A percentile compares a stretch with the other conserved stretches of the same genome.
Evolutionary conservation across 2,888 invertebrate species (phyloP).

Genomic region (Aelia acuminata): DNA sequence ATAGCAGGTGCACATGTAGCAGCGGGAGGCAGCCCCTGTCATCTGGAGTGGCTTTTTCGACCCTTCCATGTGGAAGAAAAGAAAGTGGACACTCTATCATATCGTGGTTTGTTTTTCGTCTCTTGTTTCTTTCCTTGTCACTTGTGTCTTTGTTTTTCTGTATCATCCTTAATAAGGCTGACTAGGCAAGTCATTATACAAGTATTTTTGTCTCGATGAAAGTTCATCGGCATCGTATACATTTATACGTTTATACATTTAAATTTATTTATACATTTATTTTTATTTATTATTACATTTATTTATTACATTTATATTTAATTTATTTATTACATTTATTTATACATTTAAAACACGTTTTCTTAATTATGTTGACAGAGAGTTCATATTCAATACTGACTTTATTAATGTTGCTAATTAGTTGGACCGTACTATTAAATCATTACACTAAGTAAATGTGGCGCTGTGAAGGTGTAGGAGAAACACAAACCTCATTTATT

Average conservation of each 20-base stretch:
- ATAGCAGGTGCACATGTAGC: slow-evolving; percentile 6
- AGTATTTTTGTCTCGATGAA: not conserved
- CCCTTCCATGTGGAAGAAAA: slow-evolving; percentile 42
- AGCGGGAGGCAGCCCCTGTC: not conserved
- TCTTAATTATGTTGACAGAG: not conserved
- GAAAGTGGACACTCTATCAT: slow-evolving; percentile 27
- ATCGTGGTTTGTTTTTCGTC: not conserved
- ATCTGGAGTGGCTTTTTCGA: slow-evolving; percentile 31
- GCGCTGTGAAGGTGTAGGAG: too few relatives aligned
- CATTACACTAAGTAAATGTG: too few relatives aligned
- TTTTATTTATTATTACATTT: too few relatives aligned
- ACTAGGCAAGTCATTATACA: not conserved
- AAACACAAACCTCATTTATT: too few relatives aligned
- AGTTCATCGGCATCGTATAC: not conserved
- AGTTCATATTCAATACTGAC: not conserved
- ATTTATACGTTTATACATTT: too few relatives aligned
- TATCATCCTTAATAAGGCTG: not conserved
- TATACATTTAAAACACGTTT: not conserved
- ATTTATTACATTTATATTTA: too few relatives aligned
- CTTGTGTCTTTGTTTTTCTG: slow-evolving; percentile 1
- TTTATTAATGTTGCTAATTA: not conserved
- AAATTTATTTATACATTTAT: too few relatives aligned
- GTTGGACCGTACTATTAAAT: too few relatives aligned
- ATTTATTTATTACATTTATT: too few relatives aligned
- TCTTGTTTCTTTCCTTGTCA: slow-evolving; percentile 20